Base-by-base conservation (phyloP, 2,113 vertebrate species). In the Nibea albiflora region DNA sequence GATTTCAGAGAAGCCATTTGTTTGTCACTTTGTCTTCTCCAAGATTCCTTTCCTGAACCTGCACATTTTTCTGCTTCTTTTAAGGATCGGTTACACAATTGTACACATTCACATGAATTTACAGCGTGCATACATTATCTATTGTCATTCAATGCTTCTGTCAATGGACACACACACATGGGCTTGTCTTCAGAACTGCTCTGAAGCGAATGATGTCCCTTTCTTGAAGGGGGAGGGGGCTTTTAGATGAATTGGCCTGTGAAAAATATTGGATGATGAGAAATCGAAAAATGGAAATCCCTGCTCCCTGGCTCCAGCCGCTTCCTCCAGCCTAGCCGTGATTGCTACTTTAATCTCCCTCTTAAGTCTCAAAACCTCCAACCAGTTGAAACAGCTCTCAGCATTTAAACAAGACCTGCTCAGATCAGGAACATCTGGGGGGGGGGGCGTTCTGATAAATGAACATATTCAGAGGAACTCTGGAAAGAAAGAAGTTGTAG, bases 251-350 rank as follows among this genome's bases (percentile, higher is more conserved):
- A 88, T 67, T 85, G 56, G 53, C 53, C 2, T 63, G 57, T 79
- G 46, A 83, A 86, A 88, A 64, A 75, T 70, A 75, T 35, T 61
- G 60, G 71, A 81, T 71, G 71, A 82, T 62, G 65, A 57, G 60
- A 87, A 82, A 85, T 50, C 8, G 53, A 85, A 81, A 90, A 49
- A 89, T 82, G 65, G 71, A 88, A 82, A 83, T 85, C 76, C 26
- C 17, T 1, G 3, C 65, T 80, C 71, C 54, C 60, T 46, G 44
- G 67, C 74, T 87, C 35, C 54, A 44, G 39, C 24, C 4, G 20
- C 53, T 64, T 75, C 19, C 44, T 20, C 12, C 42, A 47, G 70
- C 68, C 42, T 63, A 66, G 77, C 61, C 61, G 39, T 73, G 80
- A 87, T 79, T 81, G 39, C 65, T 16, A 49, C 77, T 78, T 49